phyloP scores from a whole-genome alignment of 2,797 vertebrate species.

The Antennarius maculatus region DNA sequence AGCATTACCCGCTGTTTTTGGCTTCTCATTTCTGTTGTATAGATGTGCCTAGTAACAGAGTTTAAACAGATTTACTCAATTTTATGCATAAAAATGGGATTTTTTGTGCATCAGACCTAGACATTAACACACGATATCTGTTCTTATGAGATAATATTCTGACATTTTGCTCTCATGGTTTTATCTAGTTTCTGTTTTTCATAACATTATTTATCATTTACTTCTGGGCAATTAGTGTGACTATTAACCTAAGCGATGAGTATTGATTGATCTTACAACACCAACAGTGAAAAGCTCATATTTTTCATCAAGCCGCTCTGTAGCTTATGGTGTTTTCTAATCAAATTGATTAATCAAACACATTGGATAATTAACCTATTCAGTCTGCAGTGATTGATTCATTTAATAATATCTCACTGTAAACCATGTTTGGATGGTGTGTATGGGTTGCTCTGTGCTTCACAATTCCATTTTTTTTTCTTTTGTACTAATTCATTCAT shows the following conservation, averaged over 20 bases:
- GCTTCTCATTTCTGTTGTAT: no score
- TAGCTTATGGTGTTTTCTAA: slow-evolving; percentile 47
- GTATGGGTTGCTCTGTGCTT: neutral
- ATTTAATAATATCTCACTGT: slow-evolving; percentile 17
- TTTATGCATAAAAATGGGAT: no score
- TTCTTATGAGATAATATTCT: neutral
- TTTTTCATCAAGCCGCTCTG: slow-evolving; percentile 44
- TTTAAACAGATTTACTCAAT: no score
- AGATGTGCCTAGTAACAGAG: no score
- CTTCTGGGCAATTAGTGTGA: slow-evolving; percentile 52
- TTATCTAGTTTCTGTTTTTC: slow-evolving; percentile 33
- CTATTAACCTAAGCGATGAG: slow-evolving; percentile 65
- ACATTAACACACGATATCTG: no score
- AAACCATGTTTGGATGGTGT: slow-evolving; percentile 13
- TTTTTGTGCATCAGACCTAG: no score
- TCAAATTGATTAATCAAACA: slow-evolving; percentile 59
- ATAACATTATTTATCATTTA: slow-evolving; percentile 55
- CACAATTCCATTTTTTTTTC: neutral
- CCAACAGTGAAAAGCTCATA: slow-evolving; percentile 44
- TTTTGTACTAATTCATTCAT: neutral
- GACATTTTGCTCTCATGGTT: slow-evolving; percentile 19
- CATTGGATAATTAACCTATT: slow-evolving; percentile 76
- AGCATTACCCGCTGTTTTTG: no score
- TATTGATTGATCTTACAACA: slow-evolving; percentile 64
- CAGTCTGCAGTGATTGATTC: slow-evolving; percentile 60